A percentile compares a stretch with the other conserved stretches of the same genome.
Conservation (phyloP, 2,797 vertebrate genomes). For the Poeciliopsis presidionis region DNA sequence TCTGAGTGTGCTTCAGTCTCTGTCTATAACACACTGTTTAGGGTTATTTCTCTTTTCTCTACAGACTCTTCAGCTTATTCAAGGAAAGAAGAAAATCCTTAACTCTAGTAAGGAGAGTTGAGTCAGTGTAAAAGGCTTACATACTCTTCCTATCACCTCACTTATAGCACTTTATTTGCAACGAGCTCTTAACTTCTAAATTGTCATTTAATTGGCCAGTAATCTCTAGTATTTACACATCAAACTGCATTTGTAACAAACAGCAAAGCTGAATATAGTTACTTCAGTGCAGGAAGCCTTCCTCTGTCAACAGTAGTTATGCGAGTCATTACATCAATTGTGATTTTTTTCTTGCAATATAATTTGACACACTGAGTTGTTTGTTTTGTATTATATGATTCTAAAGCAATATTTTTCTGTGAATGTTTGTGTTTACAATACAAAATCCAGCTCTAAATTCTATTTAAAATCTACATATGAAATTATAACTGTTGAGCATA, state of each 20-base stretch:
- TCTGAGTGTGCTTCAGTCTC: constrained; percentile 3
- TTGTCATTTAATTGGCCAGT: constrained; percentile 57
- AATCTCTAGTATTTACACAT: constrained; percentile 29
- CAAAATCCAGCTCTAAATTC: background rate
- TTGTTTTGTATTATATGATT: background rate
- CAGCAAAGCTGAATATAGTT: constrained; percentile 5
- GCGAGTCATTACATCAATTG: background rate
- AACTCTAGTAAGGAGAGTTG: constrained; percentile 45
- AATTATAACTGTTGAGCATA: background rate
- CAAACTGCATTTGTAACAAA: constrained; percentile 30
- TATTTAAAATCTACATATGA: background rate
- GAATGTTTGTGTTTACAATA: background rate
- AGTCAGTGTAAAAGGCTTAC: constrained; percentile 39
- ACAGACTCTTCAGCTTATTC: constrained; percentile 18
- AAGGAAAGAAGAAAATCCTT: constrained; percentile 47
- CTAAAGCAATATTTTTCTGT: background rate
- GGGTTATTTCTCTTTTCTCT: constrained; percentile 24
- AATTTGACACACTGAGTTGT: background rate
- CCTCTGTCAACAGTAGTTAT: background rate
- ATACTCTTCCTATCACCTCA: constrained; percentile 12
- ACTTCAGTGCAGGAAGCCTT: constrained; percentile 22
- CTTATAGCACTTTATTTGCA: constrained; percentile 33
- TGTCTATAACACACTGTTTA: constrained; percentile 16
- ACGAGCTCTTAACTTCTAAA: constrained; percentile 57
- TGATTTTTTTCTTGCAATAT: background rate